These are phyloP conservation scores for Plusia festucae DNA, from an alignment of 2,888 invertebrate species.

Conservation along the genomic window DNA sequence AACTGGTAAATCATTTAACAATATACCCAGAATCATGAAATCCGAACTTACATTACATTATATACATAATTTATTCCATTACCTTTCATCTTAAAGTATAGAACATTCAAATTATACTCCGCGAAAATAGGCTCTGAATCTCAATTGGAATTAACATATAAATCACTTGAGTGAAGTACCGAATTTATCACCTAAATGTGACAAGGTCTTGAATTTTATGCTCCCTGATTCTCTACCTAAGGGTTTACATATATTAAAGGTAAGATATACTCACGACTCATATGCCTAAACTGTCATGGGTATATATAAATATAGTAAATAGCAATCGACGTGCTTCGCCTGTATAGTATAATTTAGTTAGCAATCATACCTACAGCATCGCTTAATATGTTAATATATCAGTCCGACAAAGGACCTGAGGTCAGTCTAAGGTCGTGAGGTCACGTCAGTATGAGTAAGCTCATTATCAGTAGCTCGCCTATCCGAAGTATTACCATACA, in stretches of 20 bases:
- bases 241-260: neutral
- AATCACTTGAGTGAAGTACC: conserved; percentile 23
- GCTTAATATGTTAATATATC: neutral
- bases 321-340: too few species aligned
- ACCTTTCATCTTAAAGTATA: conserved; percentile 8
- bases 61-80: conserved; percentile 15
- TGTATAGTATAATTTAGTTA: too few species aligned
- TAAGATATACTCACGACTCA: neutral
- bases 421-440: conserved; percentile 27
- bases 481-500: neutral
- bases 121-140: conserved; percentile 12
- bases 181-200: conserved; percentile 9
- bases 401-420: conserved; percentile 28
- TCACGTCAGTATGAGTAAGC: conserved; percentile 12
- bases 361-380: too few species aligned
- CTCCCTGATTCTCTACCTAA: neutral
- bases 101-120: conserved; percentile 7
- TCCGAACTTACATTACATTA: conserved; percentile 13
- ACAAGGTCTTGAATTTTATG: conserved; percentile 19
- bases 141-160: conserved; percentile 24
- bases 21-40: neutral
- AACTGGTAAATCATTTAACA: conserved; percentile 3
- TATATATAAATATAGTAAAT: too few species aligned
- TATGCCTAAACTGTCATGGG: too few species aligned
- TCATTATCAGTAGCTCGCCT: conserved; percentile 17